Base-by-base conservation (phyloP, 2,797 vertebrate species). In the Phrynocephalus vlangalii region DNA sequence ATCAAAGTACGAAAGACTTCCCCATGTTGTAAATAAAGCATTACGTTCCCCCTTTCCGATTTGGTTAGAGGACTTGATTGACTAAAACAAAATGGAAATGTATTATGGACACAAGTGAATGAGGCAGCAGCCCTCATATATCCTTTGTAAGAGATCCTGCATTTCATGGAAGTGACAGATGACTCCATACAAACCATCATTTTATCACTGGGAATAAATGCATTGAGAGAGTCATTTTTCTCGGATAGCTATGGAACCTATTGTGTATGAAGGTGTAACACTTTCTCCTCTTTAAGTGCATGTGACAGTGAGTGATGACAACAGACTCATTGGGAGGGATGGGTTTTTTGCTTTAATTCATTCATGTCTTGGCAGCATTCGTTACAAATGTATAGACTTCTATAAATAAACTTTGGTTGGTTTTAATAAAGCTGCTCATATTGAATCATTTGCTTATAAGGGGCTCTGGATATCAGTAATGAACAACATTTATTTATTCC, bases 341-440 rank as follows among this genome's bases (percentile, higher is more conserved):
- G 91, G 60, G 91, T 94, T 94, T 94, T 95, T 96, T 96, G 92
- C 90, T 95, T 94, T 95, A 93, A 95, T 96, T 95, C 88, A 92
- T 93, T 97, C 93, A 93, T 95, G 95, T 96, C 94, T 91, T 95
- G 91, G 94, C 94, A 95, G 95, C 96, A 96, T 94, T 95, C 95
- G 95, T 95, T 96, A 95, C 95, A 93, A 94, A 89, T 96, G 95
- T 97, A 97, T 95, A 97, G 94, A 95, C 94, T 95, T 92, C 94
- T 97, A 95, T 97, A 96, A 97, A 97, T 97, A 97, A 97, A 97
- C 94, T 96, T 94, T 96, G 95, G 92, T 95, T 96, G 95, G 94
- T 97, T 95, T 97, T 95, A 96, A 96, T 94, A 94, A 95, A 92
- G 93, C 92, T 90, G 85, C 91, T 93, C 89, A 82, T 38, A 92